Conservation (phyloP, 2,113 vertebrate species). For the Varanus komodoensis region DNA sequence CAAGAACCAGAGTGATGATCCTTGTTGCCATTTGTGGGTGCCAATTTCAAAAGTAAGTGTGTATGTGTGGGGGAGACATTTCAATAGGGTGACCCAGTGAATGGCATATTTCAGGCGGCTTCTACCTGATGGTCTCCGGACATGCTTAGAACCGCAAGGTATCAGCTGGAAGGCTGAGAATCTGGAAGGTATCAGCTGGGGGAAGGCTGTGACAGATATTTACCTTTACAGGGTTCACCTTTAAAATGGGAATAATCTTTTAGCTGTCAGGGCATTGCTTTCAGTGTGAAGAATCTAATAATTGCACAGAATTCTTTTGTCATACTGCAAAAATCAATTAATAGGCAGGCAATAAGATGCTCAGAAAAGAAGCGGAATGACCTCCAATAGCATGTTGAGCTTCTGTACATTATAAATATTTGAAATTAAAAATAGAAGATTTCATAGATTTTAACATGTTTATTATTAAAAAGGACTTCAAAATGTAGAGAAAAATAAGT, state of each 20-base stretch:
- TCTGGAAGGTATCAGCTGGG: no score
- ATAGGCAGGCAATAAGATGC: no score
- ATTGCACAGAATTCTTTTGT: background rate
- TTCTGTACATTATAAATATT: no score
- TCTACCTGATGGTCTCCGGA: no score
- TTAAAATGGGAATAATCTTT: background rate
- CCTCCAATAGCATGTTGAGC: no score
- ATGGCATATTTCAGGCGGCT: background rate
- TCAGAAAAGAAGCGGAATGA: no score
- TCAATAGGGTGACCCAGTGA: background rate
- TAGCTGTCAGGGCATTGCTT: background rate
- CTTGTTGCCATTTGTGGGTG: background rate
- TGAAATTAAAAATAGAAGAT: no score
- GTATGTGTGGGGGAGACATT: background rate
- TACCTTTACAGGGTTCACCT: background rate
- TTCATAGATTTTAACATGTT: no score
- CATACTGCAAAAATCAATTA: background rate
- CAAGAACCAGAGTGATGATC: no score
- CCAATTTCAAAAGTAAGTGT: background rate
- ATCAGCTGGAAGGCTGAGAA: background rate
- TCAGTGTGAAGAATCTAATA: background rate
- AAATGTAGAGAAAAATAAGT: no score
- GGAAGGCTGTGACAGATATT: background rate
- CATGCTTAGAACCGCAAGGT: no score
- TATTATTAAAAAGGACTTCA: no score